phyloP scores from a whole-genome alignment of 2,888 invertebrate genomes.

The Limnephilus marmoratus region DNA sequence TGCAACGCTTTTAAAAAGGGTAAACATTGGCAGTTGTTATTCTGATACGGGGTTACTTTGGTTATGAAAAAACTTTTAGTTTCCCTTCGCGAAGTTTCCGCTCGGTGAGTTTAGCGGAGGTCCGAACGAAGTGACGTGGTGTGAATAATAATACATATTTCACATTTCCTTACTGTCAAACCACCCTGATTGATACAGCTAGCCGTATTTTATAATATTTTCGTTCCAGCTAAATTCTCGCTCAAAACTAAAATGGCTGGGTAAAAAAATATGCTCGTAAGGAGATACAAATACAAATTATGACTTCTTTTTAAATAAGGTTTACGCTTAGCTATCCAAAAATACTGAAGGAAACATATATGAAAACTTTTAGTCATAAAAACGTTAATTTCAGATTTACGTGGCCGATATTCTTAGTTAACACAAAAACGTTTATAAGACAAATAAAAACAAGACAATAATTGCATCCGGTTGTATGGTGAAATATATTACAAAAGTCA shows the following conservation, averaged over 20 bases:
- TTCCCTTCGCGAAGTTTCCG: conserved; percentile 37
- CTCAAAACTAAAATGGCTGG: background rate
- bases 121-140: conserved; percentile 50
- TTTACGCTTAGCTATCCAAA: background rate
- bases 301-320: too few relatives aligned
- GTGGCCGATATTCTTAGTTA: background rate
- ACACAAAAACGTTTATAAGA: background rate
- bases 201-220: conserved; percentile 27
- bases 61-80: conserved; percentile 42
- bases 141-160: conserved; percentile 62
- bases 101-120: background rate
- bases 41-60: conserved; percentile 26
- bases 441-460: background rate
- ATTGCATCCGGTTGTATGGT: conserved; percentile 18
- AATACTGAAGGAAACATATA: background rate
- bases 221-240: background rate
- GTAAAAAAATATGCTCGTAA: background rate
- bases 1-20: background rate
- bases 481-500: conserved; percentile 9
- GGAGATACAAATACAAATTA: background rate
- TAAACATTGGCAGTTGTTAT: background rate
- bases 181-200: conserved; percentile 61
- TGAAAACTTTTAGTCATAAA: background rate
- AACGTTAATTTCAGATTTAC: background rate
- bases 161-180: conserved; percentile 66